These are phyloP conservation scores for Nephrotoma guestfalica DNA, from an alignment of 2,888 invertebrate species.

Conservation along the genomic window DNA sequence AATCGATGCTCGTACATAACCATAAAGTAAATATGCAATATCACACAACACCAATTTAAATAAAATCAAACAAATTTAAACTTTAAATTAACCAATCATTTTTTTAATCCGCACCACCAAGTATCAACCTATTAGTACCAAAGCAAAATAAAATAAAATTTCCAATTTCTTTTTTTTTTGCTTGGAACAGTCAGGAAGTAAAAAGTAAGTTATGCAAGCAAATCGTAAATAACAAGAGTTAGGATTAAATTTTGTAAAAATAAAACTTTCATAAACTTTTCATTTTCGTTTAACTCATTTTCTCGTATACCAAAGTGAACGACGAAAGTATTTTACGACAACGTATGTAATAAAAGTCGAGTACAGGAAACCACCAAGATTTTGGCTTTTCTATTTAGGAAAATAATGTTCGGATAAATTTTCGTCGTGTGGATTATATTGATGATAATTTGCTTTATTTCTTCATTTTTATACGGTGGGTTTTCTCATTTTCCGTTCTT, in stretches of 20 bases:
- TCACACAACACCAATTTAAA: neutral
- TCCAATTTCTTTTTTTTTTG: neutral
- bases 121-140: neutral
- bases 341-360: neutral
- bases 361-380: neutral
- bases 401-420: neutral
- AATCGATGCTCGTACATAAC: neutral
- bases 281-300: neutral
- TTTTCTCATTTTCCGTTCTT: neutral
- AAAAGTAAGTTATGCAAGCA: neutral
- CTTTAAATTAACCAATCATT: neutral
- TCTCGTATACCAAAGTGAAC: neutral
- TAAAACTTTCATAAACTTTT: neutral
- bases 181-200: neutral
- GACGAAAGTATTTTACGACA: neutral
- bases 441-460: neutral
- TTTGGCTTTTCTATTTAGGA: neutral
- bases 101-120: neutral
- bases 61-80: neutral
- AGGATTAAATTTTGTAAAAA: neutral
- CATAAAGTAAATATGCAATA: neutral
- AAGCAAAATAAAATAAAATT: neutral
- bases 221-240: neutral
- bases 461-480: neutral
- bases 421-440: neutral